phyloP scores from a whole-genome alignment of 1,140 invertebrate species.

The Pseudomyrmex dendroicus region DNA sequence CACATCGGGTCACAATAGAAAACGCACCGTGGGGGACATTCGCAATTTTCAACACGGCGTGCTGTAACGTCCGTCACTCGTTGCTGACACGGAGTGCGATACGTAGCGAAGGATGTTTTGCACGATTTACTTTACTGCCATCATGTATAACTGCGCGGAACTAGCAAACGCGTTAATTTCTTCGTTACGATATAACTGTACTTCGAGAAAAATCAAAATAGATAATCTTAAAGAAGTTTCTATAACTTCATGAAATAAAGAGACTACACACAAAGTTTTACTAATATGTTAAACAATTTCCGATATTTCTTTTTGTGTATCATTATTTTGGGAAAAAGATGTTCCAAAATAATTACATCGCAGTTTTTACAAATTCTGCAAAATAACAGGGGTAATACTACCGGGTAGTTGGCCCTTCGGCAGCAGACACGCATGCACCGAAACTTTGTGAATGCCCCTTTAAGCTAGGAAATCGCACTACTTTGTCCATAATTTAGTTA shows the following conservation, averaged over 20 bases:
- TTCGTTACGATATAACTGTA: background rate
- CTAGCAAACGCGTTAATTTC: conserved; percentile 13
- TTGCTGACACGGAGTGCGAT: conserved; percentile 54
- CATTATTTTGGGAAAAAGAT: background rate
- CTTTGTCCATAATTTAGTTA: conserved; percentile 85
- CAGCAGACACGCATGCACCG: conserved; percentile 19
- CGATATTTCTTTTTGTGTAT: too few relatives aligned
- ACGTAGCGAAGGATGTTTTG: conserved; percentile 58
- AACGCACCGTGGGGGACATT: conserved; percentile 55
- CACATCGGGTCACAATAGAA: conserved; percentile 33
- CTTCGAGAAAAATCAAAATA: background rate
- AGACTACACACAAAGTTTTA: too few relatives aligned
- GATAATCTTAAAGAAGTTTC: too few relatives aligned
- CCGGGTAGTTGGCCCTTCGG: conserved; percentile 5
- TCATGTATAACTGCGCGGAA: conserved; percentile 34
- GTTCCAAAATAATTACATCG: background rate
- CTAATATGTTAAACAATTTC: too few relatives aligned
- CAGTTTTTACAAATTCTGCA: background rate
- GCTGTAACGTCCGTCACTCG: conserved; percentile 54
- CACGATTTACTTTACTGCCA: conserved; percentile 58
- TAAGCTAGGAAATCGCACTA: conserved; percentile 79
- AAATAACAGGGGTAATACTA: background rate
- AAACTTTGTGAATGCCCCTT: conserved; percentile 74
- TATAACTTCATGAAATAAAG: too few relatives aligned
- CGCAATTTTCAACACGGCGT: conserved; percentile 58